Conservation (phyloP, 2,888 invertebrate species). For the Drosophila lacicola region DNA sequence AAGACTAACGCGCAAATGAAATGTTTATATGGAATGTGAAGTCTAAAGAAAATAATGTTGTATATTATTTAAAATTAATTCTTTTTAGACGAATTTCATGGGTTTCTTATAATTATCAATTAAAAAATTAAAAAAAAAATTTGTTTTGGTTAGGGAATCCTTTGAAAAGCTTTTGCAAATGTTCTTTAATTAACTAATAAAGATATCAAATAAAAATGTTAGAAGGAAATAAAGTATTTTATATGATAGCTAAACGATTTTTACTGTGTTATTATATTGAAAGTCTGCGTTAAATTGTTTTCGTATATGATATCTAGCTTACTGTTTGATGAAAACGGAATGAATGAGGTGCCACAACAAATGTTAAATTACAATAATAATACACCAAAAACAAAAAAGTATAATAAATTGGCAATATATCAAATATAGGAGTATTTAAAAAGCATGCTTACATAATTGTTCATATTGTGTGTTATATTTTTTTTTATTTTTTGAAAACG, state of each 20-base stretch:
- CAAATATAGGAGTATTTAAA: conserved; percentile 56
- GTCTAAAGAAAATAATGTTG: no score
- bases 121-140: no score
- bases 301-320: conserved; percentile 19
- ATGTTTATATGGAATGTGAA: not conserved
- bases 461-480: conserved; percentile 34
- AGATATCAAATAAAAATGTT: not conserved
- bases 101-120: no score
- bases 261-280: conserved; percentile 13
- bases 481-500: conserved; percentile 74
- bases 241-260: conserved; percentile 18
- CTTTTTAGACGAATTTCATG: no score
- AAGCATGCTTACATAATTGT: conserved; percentile 84
- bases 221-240: not conserved
- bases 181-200: not conserved
- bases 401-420: conserved; percentile 36
- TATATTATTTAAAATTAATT: no score
- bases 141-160: no score
- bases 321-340: conserved; percentile 14
- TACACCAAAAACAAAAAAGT: conserved; percentile 16
- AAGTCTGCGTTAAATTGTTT: conserved; percentile 30
- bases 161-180: not conserved
- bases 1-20: conserved; percentile 15
- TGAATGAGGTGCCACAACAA: conserved; percentile 32
- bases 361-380: conserved; percentile 4